Evolutionary conservation across 1,140 invertebrate genomes (phyloP).

Genomic region (Phymastichus coffea): DNA sequence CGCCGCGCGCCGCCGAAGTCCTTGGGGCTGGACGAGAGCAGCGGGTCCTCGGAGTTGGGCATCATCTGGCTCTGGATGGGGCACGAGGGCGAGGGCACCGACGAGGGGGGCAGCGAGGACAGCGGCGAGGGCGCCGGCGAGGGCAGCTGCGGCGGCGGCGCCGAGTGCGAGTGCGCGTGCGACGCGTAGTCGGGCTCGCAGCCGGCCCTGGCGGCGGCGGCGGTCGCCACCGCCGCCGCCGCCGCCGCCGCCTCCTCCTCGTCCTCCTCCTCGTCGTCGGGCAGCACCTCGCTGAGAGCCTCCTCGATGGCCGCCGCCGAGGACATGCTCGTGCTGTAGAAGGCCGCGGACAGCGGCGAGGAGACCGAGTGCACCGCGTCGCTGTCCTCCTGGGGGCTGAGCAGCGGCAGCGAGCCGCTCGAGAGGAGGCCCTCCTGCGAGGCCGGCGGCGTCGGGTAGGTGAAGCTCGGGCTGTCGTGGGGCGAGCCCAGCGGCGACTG

Average conservation of each 20-base stretch:
- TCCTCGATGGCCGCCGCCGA: constrained; percentile 82
- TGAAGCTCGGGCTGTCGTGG: constrained; percentile 66
- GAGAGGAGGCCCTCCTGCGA: constrained; percentile 73
- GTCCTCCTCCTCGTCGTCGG: constrained; percentile 68
- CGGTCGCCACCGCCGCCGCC: constrained; percentile 63
- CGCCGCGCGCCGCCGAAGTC: constrained; percentile 68
- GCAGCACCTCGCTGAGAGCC: constrained; percentile 76
- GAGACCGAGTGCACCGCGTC: constrained; percentile 66
- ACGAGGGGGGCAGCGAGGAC: constrained; percentile 58
- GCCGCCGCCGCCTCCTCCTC: constrained; percentile 63
- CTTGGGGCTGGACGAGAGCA: constrained; percentile 77
- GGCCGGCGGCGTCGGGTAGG: constrained; percentile 80
- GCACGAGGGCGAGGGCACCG: constrained; percentile 59
- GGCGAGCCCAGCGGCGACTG: constrained; percentile 66
- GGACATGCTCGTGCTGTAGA: constrained; percentile 83
- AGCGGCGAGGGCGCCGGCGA: constrained; percentile 64
- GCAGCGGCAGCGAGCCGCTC: constrained; percentile 56
- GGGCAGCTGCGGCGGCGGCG: constrained; percentile 63
- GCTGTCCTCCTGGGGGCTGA: constrained; percentile 56
- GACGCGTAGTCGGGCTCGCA: constrained; percentile 50
- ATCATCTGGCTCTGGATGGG: constrained; percentile 73
- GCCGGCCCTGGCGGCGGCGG: constrained; percentile 64
- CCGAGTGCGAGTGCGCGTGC: constrained; percentile 62
- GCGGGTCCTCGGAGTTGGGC: constrained; percentile 81
- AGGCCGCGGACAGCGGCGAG: constrained; percentile 74